Evolutionary conservation across 2,797 vertebrate species (phyloP).

Genomic region (Discoglossus pictus): DNA sequence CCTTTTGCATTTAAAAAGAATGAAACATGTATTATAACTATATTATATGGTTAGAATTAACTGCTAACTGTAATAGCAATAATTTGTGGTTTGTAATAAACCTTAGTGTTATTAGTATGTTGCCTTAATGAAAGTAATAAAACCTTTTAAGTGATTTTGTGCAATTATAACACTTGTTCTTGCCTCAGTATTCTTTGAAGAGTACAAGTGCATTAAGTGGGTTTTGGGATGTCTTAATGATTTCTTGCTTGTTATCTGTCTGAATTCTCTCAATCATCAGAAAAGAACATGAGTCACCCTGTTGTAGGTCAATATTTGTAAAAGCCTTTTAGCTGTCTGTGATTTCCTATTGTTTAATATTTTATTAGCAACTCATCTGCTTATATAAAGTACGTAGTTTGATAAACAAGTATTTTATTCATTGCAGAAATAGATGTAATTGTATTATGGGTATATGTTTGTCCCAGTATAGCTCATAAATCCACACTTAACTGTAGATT

Average conservation of each 20-base stretch:
- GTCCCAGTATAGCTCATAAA: no score
- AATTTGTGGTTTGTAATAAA: no score
- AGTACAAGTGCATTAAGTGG: slow-evolving; percentile 2
- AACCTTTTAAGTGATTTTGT: slow-evolving; percentile 4
- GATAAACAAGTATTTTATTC: slow-evolving; percentile 16
- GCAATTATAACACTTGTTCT: not conserved
- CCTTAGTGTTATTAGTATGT: not conserved
- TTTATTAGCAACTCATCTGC: slow-evolving; percentile 27
- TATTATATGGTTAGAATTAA: no score
- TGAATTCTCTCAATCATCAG: slow-evolving; percentile 23
- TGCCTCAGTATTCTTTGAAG: slow-evolving; percentile 10
- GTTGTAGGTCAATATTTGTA: slow-evolving; percentile 41
- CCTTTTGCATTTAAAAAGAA: no score
- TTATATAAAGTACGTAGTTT: not conserved
- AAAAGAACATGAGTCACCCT: slow-evolving; percentile 31
- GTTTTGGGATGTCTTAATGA: slow-evolving; percentile 17
- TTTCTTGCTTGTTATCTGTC: slow-evolving; percentile 26
- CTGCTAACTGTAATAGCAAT: no score
- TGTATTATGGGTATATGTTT: no score
- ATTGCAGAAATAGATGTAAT: no score
- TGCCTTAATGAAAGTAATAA: not conserved
- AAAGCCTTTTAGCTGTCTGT: slow-evolving; percentile 38
- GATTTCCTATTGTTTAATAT: slow-evolving; percentile 34
- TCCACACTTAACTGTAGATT: no score
- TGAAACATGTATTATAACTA: no score